Evolutionary conservation across 2,888 invertebrate genomes (phyloP), one percentile per base, ranked within the genome.

Genomic region (Drosophila meridionalis): DNA sequence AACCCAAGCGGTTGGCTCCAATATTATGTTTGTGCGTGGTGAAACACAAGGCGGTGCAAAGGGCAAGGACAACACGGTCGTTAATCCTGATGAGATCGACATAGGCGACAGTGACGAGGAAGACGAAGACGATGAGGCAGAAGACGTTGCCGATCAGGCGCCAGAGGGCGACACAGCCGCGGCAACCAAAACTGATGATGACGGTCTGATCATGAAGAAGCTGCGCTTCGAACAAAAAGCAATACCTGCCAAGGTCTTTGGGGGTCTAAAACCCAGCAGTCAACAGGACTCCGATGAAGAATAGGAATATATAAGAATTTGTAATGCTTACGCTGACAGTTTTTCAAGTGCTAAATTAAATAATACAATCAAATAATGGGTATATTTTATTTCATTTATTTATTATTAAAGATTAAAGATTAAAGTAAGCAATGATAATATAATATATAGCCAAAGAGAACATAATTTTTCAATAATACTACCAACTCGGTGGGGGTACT

Each of bases 231-330:
- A 97, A 91, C 96, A 97, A 91, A 97, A 98, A 93, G 94, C 94
- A 36, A 95, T 99, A 78, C 99, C 99, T 42, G 95, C 96, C 52
- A 96, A 98, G 93, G 98, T 99, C 4, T 99, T 99, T 94, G 99
- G 99, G 71, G 95, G 97, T 79, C 94, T 98, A 83, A 92, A 92
- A 58, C 90, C 91, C 28, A 64, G 52, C 42, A 87, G 76, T n/a
- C 76, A 80, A 4, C 76, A 76, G 12, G 90, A 90, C 34, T 90
- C 90, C 14, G 91, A 91, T n/a, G 92, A 91, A n/a, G 91, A 90
- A 28, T 82, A 62, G 26, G 20, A 53, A 57, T 6, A 11, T 9
- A 28, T 14, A 14, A 6, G 3, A 47, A 47, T 30, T 14, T 48
- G 32, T 48, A 48, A 48, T 48, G 12, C 12, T 14, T 30, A 9